These are phyloP conservation scores for Pristionchus exspectatus DNA, from an alignment of 2,888 invertebrate species.

Conservation along the genomic window DNA sequence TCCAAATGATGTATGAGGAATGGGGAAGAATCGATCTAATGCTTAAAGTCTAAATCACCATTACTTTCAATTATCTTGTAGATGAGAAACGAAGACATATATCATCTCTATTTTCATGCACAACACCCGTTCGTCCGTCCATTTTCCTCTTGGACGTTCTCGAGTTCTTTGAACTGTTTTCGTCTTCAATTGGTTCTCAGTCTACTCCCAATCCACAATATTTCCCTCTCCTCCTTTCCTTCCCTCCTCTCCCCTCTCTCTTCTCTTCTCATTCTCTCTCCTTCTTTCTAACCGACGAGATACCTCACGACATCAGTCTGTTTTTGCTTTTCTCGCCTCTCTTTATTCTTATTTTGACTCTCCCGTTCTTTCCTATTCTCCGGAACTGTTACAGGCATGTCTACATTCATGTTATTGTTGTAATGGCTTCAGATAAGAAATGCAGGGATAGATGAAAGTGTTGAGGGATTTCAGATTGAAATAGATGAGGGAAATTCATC, in stretches of 20 bases:
- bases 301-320: neutral
- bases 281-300: neutral
- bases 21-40: no score
- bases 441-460: neutral
- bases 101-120: neutral
- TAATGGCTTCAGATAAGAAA: neutral
- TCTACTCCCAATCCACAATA: neutral
- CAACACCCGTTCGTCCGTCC: neutral
- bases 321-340: conserved; percentile 2
- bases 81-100: neutral
- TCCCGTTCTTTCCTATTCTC: neutral
- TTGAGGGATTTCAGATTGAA: neutral
- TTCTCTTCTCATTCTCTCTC: neutral
- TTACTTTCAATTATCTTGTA: no score
- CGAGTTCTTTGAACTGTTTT: conserved; percentile 21
- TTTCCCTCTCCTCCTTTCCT: neutral
- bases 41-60: no score
- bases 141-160: neutral
- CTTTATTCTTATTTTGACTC: conserved; percentile 2
- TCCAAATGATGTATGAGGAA: no score
- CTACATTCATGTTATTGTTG: neutral
- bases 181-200: neutral
- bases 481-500: neutral
- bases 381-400: neutral
- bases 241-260: neutral